These are phyloP conservation scores for Aphelocoma coerulescens DNA, from an alignment of 2,113 vertebrate genomes.

Conservation along the genomic window DNA sequence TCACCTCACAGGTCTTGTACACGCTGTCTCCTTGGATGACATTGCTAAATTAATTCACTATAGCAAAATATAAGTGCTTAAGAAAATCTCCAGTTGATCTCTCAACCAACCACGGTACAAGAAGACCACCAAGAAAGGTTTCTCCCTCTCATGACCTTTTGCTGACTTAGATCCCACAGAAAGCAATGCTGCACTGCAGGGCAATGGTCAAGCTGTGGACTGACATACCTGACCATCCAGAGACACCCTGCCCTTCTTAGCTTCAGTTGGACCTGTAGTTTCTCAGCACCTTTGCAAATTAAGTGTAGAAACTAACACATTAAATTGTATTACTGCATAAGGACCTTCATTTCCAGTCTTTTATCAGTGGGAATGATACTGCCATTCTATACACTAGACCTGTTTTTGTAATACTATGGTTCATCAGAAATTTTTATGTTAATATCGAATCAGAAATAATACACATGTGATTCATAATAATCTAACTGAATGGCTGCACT, in stretches of 20 bases:
- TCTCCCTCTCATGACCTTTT: not conserved
- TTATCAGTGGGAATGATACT: conserved; percentile 26
- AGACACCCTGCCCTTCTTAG: not conserved
- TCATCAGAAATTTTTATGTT: conserved; percentile 59
- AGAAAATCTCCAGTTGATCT: not conserved
- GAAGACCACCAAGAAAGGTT: not conserved
- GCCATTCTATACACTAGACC: conserved; percentile 16
- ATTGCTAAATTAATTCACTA: not conserved
- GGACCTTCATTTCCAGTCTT: conserved; percentile 18
- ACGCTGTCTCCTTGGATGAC: not conserved
- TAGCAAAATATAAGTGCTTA: not conserved
- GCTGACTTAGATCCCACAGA: not conserved
- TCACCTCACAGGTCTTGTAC: not conserved
- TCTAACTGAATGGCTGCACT: conserved; percentile 45
- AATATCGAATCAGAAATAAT: conserved; percentile 53
- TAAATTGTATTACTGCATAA: conserved; percentile 24
- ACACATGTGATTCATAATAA: conserved; percentile 66
- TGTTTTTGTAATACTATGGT: conserved; percentile 34
- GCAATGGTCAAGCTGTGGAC: not conserved
- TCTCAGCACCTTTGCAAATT: conserved; percentile 1
- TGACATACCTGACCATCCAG: not conserved
- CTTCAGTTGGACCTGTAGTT: not conserved
- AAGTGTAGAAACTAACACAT: not conserved
- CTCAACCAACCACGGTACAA: not conserved
- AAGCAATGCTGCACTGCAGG: not conserved